Base-by-base conservation (phyloP, 1,140 invertebrate species). In the Dinoponera quadriceps region DNA sequence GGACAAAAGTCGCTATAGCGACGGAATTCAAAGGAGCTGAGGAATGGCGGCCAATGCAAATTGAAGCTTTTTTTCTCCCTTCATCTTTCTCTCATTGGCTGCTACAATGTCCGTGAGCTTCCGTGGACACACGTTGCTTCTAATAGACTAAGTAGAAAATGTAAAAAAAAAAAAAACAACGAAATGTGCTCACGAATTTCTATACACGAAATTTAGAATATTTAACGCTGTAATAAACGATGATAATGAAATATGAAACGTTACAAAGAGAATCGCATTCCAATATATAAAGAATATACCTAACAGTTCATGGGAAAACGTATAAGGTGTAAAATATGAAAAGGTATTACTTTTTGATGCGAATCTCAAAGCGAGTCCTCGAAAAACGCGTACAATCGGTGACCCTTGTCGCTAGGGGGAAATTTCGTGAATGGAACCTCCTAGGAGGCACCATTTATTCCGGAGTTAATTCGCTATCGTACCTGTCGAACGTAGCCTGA, bases 1-100 rank as follows among this genome's bases (percentile, higher is more conserved):
- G 91, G 89, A 92, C 91, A 92, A 92, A 92, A 91, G 91, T 92
- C 91, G 91, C 91, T 91, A 91, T 92, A 91, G 90, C 91, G 90
- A 92, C 89, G 89, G 91, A 92, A 92, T 92, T 91, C 91, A 92
- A 91, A 91, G 91, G 85, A 90, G 85, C 89, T 92, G 87, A 91
- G 90, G 90, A 92, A 92, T 91, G 90, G 91, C 91, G 89, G 90
- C 85, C 87, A 78, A 92, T 92, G 91, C 91, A 91, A 92, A 92
- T 92, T 91, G 87, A 91, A 90, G 62, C 83, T 89, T 85, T 90
- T n/a, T 89, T 80, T 83, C 78, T 49, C 71, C 44, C 63, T 4
- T 69, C 75, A 44, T 44, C 38, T 44, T 44, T 44, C 38, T 44
- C 49, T 20, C 63, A 51, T 74, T 51, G 78, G 57, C 74, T 75